Percentiles rank a stretch among this genome's conserved stretches.
Conservation (phyloP, 2,113 vertebrate species). For the Gulo gulo region DNA sequence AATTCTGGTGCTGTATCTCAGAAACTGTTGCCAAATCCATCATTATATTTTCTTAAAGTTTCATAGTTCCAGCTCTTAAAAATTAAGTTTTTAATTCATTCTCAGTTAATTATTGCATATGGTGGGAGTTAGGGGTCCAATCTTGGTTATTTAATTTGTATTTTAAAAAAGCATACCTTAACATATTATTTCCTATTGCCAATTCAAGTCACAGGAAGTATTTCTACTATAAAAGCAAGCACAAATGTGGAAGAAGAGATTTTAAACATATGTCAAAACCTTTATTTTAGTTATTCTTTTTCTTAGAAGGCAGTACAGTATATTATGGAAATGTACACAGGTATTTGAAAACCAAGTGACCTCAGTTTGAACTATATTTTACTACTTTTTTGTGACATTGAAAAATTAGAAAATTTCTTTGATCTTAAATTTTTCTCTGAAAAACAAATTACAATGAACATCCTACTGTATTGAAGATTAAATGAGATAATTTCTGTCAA, state of each 20-base stretch:
- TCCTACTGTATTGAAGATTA: not conserved
- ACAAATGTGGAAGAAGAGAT: not conserved
- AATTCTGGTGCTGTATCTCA: not conserved
- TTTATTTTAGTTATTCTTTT: not conserved
- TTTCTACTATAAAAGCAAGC: not conserved
- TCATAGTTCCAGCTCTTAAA: not conserved
- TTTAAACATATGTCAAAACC: not conserved
- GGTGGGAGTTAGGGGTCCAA: not conserved
- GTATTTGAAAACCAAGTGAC: not conserved
- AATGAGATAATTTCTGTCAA: not conserved
- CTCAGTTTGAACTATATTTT: not conserved
- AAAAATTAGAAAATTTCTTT: not conserved
- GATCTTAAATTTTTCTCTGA: not conserved
- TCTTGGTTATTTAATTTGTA: not conserved
- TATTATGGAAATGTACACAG: not conserved
- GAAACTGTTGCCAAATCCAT: not conserved
- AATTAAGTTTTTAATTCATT: not conserved
- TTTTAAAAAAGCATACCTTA: not conserved
- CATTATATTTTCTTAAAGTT: not conserved
- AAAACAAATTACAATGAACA: not conserved
- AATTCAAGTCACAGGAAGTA: not conserved
- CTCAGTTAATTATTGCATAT: not conserved
- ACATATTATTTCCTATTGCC: not conserved
- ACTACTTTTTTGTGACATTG: not conserved
- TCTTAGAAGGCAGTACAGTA: not conserved